Percentiles rank a stretch among this genome's conserved stretches.
Evolutionary conservation across 2,888 invertebrate genomes (phyloP).

Genomic region (Smittia aterrima): DNA sequence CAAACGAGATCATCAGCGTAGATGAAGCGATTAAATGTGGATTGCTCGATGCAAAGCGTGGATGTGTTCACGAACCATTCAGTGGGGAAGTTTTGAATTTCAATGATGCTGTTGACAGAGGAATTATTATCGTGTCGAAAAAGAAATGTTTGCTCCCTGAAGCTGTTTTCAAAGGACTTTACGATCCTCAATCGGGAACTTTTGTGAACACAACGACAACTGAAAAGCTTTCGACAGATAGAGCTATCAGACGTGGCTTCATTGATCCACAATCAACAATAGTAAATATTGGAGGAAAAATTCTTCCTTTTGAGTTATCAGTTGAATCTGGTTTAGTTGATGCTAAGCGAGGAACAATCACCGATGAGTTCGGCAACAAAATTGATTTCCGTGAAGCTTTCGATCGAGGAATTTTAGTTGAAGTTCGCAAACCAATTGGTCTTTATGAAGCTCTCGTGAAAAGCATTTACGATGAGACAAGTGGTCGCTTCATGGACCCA

Average conservation of each 20-base stretch:
- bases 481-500: constrained; percentile 81
- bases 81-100: constrained; percentile 73
- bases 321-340: constrained; percentile 75
- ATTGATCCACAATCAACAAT: constrained; percentile 83
- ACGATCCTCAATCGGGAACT: constrained; percentile 79
- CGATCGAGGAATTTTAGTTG: constrained; percentile 76
- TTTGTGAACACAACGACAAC: constrained; percentile 77
- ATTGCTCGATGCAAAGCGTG: constrained; percentile 74
- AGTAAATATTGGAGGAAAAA: constrained; percentile 76
- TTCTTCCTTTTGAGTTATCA: constrained; percentile 80
- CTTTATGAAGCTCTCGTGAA: constrained; percentile 79
- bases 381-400: constrained; percentile 82
- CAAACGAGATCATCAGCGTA: constrained; percentile 76
- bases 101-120: constrained; percentile 79
- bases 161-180: constrained; percentile 88
- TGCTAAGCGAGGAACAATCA: constrained; percentile 68
- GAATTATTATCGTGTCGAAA: constrained; percentile 77
- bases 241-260: constrained; percentile 79
- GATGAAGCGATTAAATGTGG: constrained; percentile 74
- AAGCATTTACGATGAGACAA: constrained; percentile 73
- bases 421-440: constrained; percentile 77
- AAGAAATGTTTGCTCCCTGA: constrained; percentile 81
- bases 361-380: constrained; percentile 60
- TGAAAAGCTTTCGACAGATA: constrained; percentile 75
- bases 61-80: constrained; percentile 74